Conservation (phyloP, 2,888 invertebrate species). For the Pristionchus japonicus region DNA sequence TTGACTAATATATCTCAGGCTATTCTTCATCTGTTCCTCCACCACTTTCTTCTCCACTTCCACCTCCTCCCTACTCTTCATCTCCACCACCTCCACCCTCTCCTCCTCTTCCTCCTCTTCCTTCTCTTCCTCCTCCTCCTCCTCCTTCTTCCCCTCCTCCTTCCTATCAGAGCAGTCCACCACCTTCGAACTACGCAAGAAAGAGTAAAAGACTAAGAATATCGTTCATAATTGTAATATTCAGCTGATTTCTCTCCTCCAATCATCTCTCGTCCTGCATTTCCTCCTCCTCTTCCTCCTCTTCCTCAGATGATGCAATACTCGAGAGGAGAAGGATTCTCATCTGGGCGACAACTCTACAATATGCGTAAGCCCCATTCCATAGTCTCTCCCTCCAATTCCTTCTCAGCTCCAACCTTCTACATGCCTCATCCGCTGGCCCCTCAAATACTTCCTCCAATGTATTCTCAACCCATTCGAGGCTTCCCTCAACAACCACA, state of each 20-base stretch:
- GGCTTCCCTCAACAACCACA: background rate
- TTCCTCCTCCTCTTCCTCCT: background rate
- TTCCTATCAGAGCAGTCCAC: background rate
- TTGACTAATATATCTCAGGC: background rate
- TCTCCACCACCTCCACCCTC: background rate
- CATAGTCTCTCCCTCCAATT: background rate
- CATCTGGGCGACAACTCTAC: background rate
- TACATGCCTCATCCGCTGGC: conserved; percentile 8
- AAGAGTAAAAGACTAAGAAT: background rate
- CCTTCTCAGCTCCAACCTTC: background rate
- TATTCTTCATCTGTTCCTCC: background rate
- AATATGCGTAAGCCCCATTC: background rate
- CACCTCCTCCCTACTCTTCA: background rate
- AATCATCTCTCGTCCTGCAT: background rate
- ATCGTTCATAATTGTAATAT: background rate
- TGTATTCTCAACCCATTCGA: background rate
- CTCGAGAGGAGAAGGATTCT: background rate
- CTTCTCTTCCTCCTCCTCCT: background rate
- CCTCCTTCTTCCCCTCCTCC: background rate
- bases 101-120: background rate
- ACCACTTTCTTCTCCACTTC: background rate
- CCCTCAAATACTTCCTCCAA: background rate
- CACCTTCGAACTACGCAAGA: background rate
- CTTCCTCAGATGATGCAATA: background rate
- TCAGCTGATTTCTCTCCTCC: background rate